Evolutionary conservation across 1,140 invertebrate species (phyloP).

Genomic region (Oryzaephilus surinamensis): DNA sequence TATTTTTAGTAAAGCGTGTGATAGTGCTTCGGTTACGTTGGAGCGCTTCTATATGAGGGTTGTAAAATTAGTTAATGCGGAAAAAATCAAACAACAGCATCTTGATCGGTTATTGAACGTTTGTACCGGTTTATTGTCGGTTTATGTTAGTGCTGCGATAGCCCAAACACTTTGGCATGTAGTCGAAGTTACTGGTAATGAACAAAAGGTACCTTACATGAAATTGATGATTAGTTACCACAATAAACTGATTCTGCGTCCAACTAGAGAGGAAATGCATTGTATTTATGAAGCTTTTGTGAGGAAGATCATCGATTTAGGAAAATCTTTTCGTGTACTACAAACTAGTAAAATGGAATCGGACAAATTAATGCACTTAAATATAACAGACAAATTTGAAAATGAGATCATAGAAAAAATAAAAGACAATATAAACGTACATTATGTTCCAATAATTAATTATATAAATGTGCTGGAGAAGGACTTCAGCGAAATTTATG

Average conservation of each 20-base stretch:
- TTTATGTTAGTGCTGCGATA: constrained; percentile 42
- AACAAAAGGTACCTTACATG: constrained; percentile 39
- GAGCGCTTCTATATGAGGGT: too few species aligned
- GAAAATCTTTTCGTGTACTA: not conserved
- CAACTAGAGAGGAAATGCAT: constrained; percentile 38
- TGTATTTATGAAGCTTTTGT: constrained; percentile 26
- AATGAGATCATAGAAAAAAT: constrained; percentile 7
- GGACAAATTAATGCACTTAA: not conserved
- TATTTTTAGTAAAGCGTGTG: too few species aligned
- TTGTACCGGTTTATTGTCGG: constrained; percentile 38
- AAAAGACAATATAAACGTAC: not conserved
- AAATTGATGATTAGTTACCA: constrained; percentile 42
- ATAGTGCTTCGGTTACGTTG: too few species aligned
- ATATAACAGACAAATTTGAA: too few species aligned
- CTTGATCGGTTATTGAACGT: too few species aligned
- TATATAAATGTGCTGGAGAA: constrained; percentile 11
- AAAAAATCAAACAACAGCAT: too few species aligned
- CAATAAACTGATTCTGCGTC: constrained; percentile 38
- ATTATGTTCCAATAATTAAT: not conserved
- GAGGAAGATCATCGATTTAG: constrained; percentile 11
- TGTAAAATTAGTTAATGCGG: too few species aligned
- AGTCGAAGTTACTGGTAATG: constrained; percentile 36
- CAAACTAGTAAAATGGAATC: not conserved
- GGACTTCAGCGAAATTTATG: too few species aligned
- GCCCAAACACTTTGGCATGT: constrained; percentile 44